These are phyloP conservation scores for Drosophila kurseongensis DNA, from an alignment of 1,140 invertebrate species.

Conservation along the genomic window DNA sequence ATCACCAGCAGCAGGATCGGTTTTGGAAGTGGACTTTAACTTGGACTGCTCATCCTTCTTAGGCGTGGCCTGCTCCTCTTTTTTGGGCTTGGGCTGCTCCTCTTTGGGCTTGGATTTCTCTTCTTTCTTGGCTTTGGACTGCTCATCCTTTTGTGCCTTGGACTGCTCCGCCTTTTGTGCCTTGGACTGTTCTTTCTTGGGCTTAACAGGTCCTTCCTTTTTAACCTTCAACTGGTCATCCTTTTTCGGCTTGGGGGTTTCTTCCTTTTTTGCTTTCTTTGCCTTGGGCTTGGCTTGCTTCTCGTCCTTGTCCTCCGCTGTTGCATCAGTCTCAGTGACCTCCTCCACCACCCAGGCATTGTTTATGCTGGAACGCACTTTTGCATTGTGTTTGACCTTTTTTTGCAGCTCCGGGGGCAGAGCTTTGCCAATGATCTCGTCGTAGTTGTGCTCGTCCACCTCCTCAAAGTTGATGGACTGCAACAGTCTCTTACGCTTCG, in stretches of 20 bases:
- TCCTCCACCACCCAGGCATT: slow-evolving; percentile 73
- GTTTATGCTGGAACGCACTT: slow-evolving; percentile 59
- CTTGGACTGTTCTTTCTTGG: slow-evolving; percentile 12
- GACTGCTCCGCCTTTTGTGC: neutral
- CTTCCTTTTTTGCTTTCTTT: neutral
- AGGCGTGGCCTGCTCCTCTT: slow-evolving; percentile 5
- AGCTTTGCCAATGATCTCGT: slow-evolving; percentile 66
- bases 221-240: slow-evolving; percentile 30
- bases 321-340: slow-evolving; percentile 37
- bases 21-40: neutral
- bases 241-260: slow-evolving; percentile 8
- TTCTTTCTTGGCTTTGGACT: slow-evolving; percentile 24
- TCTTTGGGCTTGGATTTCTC: slow-evolving; percentile 7
- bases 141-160: slow-evolving; percentile 20
- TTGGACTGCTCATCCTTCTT: slow-evolving; percentile 16
- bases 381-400: slow-evolving; percentile 52
- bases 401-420: slow-evolving; percentile 65
- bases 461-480: slow-evolving; percentile 74
- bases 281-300: slow-evolving; percentile 28
- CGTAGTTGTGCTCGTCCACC: slow-evolving; percentile 75
- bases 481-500: slow-evolving; percentile 75
- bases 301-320: neutral
- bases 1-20: neutral
- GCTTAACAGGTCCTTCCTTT: neutral
- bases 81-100: slow-evolving; percentile 28